Percentiles rank a stretch among this genome's conserved stretches.
Evolutionary conservation across 2,888 invertebrate species (phyloP).

Genomic region (Scelioninae gen. 1): DNA sequence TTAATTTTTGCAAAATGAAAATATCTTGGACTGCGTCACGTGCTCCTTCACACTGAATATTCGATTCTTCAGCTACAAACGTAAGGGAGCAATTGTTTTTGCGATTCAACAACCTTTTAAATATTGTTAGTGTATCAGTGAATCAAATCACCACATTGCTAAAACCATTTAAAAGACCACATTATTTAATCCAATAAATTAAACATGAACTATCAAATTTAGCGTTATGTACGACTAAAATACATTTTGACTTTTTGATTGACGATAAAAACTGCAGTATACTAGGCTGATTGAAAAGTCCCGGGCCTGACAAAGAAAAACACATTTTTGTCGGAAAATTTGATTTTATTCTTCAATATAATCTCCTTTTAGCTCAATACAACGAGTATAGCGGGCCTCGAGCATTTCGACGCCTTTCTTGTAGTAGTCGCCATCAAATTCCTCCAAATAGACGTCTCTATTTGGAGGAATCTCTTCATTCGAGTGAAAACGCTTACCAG

Average conservation of each 20-base stretch:
- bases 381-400: no score
- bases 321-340: no score
- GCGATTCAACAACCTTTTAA: neutral
- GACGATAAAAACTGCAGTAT: neutral
- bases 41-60: conserved; percentile 10
- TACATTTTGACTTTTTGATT: conserved; percentile 12
- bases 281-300: no score
- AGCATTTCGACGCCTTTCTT: no score
- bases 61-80: conserved; percentile 11
- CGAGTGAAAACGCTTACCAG: no score
- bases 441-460: no score
- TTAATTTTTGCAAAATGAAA: conserved; percentile 20
- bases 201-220: conserved; percentile 30
- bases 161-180: neutral
- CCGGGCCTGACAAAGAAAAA: no score
- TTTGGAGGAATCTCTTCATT: no score
- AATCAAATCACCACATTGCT: neutral
- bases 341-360: no score
- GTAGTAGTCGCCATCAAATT: no score
- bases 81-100: conserved; percentile 17
- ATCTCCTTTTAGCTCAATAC: no score
- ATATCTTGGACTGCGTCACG: conserved; percentile 31
- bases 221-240: conserved; percentile 35
- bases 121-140: conserved; percentile 14
- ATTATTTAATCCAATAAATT: neutral